Evolutionary conservation across 2,797 vertebrate genomes (phyloP).

Genomic region (Acrossocheilus wenchowensis): DNA sequence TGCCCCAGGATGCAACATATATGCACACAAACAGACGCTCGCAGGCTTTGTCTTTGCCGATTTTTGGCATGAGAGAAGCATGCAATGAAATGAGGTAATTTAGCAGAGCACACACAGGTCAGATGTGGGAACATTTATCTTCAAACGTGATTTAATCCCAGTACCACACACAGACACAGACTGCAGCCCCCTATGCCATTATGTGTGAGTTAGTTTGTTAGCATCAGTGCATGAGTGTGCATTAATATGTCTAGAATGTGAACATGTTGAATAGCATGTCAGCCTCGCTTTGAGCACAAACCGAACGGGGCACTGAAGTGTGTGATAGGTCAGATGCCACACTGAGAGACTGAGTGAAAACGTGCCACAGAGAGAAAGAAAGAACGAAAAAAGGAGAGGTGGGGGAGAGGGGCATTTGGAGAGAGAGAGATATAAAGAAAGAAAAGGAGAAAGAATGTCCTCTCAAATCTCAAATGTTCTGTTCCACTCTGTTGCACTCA

Average conservation of each 20-base stretch:
- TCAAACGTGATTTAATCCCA: constrained; percentile 21
- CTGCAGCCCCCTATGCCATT: constrained; percentile 17
- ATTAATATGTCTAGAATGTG: constrained; percentile 46
- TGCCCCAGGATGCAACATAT: constrained; percentile 20
- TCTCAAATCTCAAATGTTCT: constrained; percentile 68
- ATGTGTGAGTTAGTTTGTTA: constrained; percentile 24
- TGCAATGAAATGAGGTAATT: background rate
- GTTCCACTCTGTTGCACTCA: constrained; percentile 69
- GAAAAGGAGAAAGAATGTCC: constrained; percentile 63
- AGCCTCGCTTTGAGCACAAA: constrained; percentile 5
- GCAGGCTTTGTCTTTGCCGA: background rate
- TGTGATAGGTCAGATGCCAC: constrained; percentile 73
- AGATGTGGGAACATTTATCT: constrained; percentile 23
- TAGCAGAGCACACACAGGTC: constrained; percentile 17
- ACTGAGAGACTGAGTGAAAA: constrained; percentile 69
- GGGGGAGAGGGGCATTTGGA: constrained; percentile 14
- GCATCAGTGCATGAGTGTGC: constrained; percentile 30
- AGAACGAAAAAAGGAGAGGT: constrained; percentile 30
- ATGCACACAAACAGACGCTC: constrained; percentile 38
- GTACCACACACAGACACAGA: constrained; percentile 27
- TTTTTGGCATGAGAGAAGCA: constrained; percentile 8
- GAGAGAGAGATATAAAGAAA: constrained; percentile 26
- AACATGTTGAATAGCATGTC: constrained; percentile 20
- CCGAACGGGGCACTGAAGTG: constrained; percentile 59
- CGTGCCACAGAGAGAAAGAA: constrained; percentile 40